Evolutionary conservation across 2,888 invertebrate genomes (phyloP).

Genomic region (Aleiodes leptofemur): DNA sequence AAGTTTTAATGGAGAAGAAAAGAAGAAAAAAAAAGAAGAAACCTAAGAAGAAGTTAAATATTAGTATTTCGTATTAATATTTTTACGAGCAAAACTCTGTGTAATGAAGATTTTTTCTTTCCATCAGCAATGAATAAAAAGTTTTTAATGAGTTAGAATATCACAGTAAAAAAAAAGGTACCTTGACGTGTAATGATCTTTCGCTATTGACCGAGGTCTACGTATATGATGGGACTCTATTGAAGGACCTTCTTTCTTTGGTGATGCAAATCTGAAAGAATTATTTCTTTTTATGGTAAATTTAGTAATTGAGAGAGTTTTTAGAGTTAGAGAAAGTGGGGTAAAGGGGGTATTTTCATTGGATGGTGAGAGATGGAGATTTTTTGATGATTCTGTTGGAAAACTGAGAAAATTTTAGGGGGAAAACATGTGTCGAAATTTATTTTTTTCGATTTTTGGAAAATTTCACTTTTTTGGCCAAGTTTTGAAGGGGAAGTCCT

Average conservation of each 20-base stretch:
- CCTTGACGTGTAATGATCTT: constrained; percentile 73
- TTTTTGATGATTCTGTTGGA: too few species aligned
- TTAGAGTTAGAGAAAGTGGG: too few species aligned
- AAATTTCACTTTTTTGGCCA: too few species aligned
- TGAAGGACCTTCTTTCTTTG: constrained; percentile 63
- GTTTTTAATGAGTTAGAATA: constrained; percentile 9
- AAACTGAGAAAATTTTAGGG: too few species aligned
- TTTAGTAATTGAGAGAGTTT: too few species aligned
- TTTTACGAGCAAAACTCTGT: neutral
- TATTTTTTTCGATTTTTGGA: too few species aligned
- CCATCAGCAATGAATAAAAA: too few species aligned
- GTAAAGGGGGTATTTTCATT: too few species aligned
- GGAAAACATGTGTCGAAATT: too few species aligned
- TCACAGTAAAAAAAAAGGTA: constrained; percentile 48
- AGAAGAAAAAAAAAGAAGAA: neutral
- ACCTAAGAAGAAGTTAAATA: neutral
- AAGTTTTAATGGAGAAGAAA: neutral
- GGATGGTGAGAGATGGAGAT: too few species aligned
- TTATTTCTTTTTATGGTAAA: constrained; percentile 5
- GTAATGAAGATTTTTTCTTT: neutral
- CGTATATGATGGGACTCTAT: constrained; percentile 65
- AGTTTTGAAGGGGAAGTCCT: too few species aligned
- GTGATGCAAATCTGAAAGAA: constrained; percentile 53
- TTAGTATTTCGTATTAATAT: neutral
- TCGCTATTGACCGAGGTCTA: constrained; percentile 65